Conservation (phyloP, 92 coral and sea anemone species). For the Zoanthus gigantus region DNA sequence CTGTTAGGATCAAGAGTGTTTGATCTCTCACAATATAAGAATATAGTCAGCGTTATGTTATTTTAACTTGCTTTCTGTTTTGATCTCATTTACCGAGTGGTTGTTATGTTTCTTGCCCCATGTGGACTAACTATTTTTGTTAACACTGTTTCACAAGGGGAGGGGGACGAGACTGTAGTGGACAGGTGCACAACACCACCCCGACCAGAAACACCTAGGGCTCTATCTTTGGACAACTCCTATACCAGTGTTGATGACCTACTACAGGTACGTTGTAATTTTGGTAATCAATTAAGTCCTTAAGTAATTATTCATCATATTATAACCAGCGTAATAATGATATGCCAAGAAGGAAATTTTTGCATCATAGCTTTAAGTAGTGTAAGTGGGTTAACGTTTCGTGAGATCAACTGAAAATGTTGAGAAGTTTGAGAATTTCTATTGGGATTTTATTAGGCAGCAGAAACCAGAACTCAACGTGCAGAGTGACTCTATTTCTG, state of each 20-base stretch:
- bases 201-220: constrained; percentile 38
- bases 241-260: constrained; percentile 85
- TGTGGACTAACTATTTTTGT: background rate
- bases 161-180: constrained; percentile 27
- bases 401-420: too few species aligned
- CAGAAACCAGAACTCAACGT: too few species aligned
- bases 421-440: too few species aligned
- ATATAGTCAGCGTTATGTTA: too few species aligned
- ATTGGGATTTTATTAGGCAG: too few species aligned
- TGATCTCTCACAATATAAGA: too few species aligned
- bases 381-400: too few species aligned
- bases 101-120: background rate
- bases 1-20: too few species aligned
- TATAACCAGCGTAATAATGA: background rate
- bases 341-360: too few species aligned
- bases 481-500: too few species aligned
- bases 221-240: constrained; percentile 39
- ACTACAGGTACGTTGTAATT: constrained; percentile 76
- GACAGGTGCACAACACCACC: constrained; percentile 39
- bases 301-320: background rate
- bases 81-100: background rate
- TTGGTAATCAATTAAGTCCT: background rate
- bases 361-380: too few species aligned
- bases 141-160: background rate
- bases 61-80: too few species aligned